Base-by-base conservation (phyloP, 2,797 vertebrate species). In the Chaenodraco wilsoni region DNA sequence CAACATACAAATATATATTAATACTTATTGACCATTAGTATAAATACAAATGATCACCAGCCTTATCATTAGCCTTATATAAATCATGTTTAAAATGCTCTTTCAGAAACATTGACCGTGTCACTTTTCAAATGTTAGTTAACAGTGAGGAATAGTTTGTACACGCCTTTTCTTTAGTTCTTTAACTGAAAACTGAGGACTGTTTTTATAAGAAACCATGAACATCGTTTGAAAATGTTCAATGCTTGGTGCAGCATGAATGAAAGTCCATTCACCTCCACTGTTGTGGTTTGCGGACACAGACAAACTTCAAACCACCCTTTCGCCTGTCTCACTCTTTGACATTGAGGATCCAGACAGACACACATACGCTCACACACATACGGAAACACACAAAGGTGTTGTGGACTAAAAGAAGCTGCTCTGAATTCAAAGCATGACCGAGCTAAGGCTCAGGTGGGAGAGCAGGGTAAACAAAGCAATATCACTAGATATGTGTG, bases 381-480 rank as follows among this genome's bases (percentile, higher is more conserved):
- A 27, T 16, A 50, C 31, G 9, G 41, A 41, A 16, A 44, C 33
- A 57, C 45, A 33, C 6, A 31, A 37, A 37, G 33, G 33, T 37
- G 33, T 2, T 37, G 33, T 15, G 12, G 23, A 74, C 4, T 7
- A 41, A 23, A 66, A 61, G 72, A 59, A 63, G 58, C 60, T 59
- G 46, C 69, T 63, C 12, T 74, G 58, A 68, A 87, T 84, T 75
- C 69, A 66, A 52, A 72, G 56, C 66, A 52, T 52, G 64, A 27
- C 16, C 4, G 37, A 33, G 50, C 37, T 48, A 1, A 49, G n/a
- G 61, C 46, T 78, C 69, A 44, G 60, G 81, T 3, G 46, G 41
- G 23, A 41, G 57, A 66, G 49, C 67, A 2, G 48, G 56, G 37
- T 62, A 74, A 78, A 87, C 65, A 64, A 44, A 50, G 57, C 7